Evolutionary conservation across 2,888 invertebrate species (phyloP).

Genomic region (Noctua comes): DNA sequence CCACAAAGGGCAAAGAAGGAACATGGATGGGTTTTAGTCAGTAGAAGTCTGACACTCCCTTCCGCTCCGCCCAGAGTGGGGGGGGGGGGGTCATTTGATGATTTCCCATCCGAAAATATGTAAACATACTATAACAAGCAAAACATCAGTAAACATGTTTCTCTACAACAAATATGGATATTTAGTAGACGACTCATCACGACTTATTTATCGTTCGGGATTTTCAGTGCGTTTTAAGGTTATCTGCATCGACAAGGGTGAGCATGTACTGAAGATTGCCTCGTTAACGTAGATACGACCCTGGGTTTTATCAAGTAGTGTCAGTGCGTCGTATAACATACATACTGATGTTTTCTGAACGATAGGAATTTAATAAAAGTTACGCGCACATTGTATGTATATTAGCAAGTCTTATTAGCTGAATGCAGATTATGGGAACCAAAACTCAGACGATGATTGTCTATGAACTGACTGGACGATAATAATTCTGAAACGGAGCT

Average conservation of each 20-base stretch:
- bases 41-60: no score
- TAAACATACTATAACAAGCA: neutral
- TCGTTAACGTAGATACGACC: neutral
- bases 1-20: no score
- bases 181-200: neutral
- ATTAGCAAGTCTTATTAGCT: neutral
- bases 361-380: neutral
- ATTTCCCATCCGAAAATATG: no score
- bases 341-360: neutral
- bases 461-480: neutral
- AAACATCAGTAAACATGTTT: conserved; percentile 21
- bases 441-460: neutral
- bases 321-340: neutral
- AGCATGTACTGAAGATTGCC: neutral
- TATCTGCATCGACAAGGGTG: conserved; percentile 19
- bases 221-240: conserved; percentile 11
- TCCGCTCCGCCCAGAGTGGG: no score
- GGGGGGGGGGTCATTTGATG: no score
- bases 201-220: neutral
- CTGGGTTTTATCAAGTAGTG: conserved; percentile 3
- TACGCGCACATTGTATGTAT: neutral
- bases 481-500: neutral
- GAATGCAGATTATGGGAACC: neutral
- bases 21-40: no score
- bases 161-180: neutral